These are phyloP conservation scores for Girardinichthys multiradiatus DNA, from an alignment of 2,113 vertebrate genomes.

Conservation along the genomic window DNA sequence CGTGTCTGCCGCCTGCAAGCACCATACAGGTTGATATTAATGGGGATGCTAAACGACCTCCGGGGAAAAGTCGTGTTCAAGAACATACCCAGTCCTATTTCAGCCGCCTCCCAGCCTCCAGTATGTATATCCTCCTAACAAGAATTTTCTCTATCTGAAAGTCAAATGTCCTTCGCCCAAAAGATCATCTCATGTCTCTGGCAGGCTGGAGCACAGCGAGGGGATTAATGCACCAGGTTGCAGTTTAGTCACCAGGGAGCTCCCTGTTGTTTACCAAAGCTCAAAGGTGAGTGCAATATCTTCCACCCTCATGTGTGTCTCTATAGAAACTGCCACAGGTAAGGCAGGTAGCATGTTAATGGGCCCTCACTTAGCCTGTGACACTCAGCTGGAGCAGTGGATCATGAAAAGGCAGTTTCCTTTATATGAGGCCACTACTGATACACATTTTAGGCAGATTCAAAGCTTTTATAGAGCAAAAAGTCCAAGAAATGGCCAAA, in stretches of 20 bases:
- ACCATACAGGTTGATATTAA: constrained; percentile 85
- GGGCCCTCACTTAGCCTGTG: constrained; percentile 64
- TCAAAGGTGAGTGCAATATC: constrained; percentile 71
- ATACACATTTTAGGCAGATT: constrained; percentile 1
- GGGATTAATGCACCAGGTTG: constrained; percentile 21
- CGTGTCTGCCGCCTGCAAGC: constrained; percentile 75
- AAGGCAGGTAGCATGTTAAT: constrained; percentile 73
- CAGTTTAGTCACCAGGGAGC: constrained; percentile 50
- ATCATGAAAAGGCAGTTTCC: constrained; percentile 33
- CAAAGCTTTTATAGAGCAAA: background rate
- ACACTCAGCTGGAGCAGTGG: constrained; percentile 40
- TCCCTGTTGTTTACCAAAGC: constrained; percentile 63
- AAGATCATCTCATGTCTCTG: constrained; percentile 22
- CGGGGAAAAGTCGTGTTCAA: constrained; percentile 71
- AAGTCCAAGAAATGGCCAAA: background rate
- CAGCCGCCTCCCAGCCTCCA: constrained; percentile 17
- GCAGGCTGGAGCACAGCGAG: constrained; percentile 19
- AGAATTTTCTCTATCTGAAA: constrained; percentile 36
- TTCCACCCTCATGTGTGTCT: constrained; percentile 65
- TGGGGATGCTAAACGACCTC: constrained; percentile 82
- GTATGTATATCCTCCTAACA: constrained; percentile 27
- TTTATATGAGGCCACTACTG: constrained; percentile 5
- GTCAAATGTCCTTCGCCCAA: constrained; percentile 38
- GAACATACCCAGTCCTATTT: constrained; percentile 60
- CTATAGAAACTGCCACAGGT: constrained; percentile 78